Evolutionary conservation across 2,113 vertebrate genomes (phyloP).

Genomic region (Atlantisia rogersi): DNA sequence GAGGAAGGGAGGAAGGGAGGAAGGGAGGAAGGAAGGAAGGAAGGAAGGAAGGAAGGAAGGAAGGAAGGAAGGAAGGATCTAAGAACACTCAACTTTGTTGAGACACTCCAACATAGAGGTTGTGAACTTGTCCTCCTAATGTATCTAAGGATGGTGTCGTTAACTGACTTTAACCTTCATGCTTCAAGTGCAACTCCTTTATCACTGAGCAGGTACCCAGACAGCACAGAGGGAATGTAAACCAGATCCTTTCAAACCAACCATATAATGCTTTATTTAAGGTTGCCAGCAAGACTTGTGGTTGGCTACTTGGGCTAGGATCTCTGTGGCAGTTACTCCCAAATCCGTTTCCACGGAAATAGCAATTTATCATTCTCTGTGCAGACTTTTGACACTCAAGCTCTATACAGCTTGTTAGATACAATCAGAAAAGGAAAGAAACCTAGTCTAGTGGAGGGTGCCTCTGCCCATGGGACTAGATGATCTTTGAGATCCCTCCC

Average conservation of each 20-base stretch:
- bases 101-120: background rate
- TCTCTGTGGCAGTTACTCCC: background rate
- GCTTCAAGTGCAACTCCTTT: background rate
- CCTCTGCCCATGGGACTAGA: too few relatives aligned
- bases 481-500: too few relatives aligned
- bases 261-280: background rate
- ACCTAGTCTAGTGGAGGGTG: too few relatives aligned
- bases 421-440: background rate
- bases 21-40: too few relatives aligned
- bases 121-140: background rate
- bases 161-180: background rate
- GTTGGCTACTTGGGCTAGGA: background rate
- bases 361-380: accelerated
- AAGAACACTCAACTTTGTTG: background rate
- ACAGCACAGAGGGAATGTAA: background rate
- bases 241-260: background rate
- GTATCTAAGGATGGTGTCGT: background rate
- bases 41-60: background rate
- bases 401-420: background rate
- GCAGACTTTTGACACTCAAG: background rate
- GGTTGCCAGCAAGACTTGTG: background rate
- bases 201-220: background rate
- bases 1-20: too few relatives aligned
- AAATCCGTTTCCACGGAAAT: background rate
- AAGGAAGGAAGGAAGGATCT: background rate